Evolutionary conservation across 2,888 invertebrate species (phyloP).

Genomic region (Tridacna crocea): DNA sequence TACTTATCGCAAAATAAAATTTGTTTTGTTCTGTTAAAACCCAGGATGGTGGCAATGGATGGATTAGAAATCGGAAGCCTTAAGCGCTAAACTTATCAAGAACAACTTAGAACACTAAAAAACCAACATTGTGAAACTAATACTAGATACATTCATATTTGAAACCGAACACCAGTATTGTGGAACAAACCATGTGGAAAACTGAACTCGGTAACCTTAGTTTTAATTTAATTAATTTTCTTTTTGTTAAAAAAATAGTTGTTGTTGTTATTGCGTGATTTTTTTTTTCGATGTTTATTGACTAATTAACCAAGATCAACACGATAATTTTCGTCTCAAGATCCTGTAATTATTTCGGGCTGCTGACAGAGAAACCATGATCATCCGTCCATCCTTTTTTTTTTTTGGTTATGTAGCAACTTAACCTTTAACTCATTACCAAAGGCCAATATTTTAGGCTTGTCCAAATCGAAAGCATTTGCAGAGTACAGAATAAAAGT

Average conservation of each 20-base stretch:
- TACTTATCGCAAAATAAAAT: no score
- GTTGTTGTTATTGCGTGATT: not conserved
- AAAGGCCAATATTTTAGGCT: not conserved
- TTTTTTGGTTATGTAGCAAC: not conserved
- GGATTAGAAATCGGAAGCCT: no score
- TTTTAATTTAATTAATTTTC: conserved; percentile 20
- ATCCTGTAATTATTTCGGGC: conserved; percentile 14
- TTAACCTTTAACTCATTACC: conserved; percentile 10
- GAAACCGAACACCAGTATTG: conserved; percentile 9
- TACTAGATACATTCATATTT: not conserved
- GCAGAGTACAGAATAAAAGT: no score
- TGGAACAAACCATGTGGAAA: not conserved
- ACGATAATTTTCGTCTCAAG: conserved; percentile 3
- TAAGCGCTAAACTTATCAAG: no score
- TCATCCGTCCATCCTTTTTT: not conserved
- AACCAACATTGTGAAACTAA: no score
- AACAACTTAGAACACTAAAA: no score
- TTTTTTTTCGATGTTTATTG: conserved; percentile 11
- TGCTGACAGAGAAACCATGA: conserved; percentile 8
- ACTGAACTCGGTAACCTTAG: conserved; percentile 3
- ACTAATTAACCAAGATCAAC: conserved; percentile 19
- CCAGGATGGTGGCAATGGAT: no score
- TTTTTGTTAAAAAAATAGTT: not conserved
- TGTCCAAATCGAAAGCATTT: no score
- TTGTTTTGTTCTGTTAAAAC: no score